phyloP scores from a whole-genome alignment of 2,797 vertebrate species.

The Bryconaethiops microstoma region DNA sequence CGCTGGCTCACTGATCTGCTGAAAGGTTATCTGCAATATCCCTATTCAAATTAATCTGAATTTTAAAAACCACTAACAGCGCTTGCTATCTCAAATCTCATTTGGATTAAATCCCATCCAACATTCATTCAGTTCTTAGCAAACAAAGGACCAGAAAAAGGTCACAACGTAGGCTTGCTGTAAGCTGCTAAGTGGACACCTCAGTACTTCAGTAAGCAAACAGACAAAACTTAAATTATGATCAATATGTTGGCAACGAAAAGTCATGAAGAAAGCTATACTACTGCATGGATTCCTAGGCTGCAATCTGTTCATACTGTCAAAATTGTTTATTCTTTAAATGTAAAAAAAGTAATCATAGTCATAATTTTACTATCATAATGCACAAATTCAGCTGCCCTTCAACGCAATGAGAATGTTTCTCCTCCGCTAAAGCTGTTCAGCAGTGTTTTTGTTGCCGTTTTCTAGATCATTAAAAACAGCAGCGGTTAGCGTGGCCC shows the following conservation, averaged over 20 bases:
- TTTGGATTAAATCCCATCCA: background rate
- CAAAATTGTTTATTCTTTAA: background rate
- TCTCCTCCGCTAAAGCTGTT: background rate
- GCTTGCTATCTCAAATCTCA: too few species aligned
- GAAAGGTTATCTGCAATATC: background rate
- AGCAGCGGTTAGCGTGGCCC: background rate
- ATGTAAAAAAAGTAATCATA: background rate
- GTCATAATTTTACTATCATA: too few species aligned
- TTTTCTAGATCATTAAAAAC: background rate
- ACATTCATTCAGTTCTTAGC: background rate
- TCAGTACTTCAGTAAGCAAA: background rate
- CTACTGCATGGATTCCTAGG: background rate
- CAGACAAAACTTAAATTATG: too few species aligned
- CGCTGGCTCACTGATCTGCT: background rate
- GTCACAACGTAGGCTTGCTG: too few species aligned
- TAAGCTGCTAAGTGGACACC: too few species aligned
- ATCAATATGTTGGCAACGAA: background rate
- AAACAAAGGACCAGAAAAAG: too few species aligned
- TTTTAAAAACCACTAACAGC: background rate
- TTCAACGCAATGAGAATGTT: background rate
- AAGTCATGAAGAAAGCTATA: background rate
- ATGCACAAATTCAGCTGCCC: background rate
- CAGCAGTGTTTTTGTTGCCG: background rate
- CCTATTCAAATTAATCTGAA: background rate
- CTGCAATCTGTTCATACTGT: background rate